Evolutionary conservation across 2,113 vertebrate species (phyloP), one percentile per base, ranked within the genome.

Genomic region (Urocynchramus pylzowi): DNA sequence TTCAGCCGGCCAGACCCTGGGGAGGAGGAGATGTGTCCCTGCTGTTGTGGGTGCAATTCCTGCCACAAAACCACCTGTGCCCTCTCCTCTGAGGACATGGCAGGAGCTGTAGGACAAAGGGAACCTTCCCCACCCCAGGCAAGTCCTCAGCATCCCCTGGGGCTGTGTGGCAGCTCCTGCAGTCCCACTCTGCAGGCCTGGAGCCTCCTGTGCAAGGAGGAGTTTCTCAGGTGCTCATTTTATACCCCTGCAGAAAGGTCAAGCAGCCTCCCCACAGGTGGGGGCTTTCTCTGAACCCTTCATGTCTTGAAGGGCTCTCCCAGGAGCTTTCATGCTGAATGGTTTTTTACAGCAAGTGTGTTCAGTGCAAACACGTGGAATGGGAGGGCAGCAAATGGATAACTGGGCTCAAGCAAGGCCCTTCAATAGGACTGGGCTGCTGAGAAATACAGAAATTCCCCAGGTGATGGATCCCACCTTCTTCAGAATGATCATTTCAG

Each of bases 1-100:
- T 99, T 98, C 60, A 99, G 98, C 60, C 97, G 98, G 61, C 99
- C 97, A 76, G 97, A 95, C 52, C 68, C 98, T 98, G 89, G 12
- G 37, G 39, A 84, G 80, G 61, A 84, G n/a, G 47, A 86, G 16
- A 47, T 0, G 2, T 3, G 30, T 31, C 82, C 3, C 0, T 13
- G 26, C 3, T 30, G 16, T 59, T 76, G 23, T 0, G 6, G 33
- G 6, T 17, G 47, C 16, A 26, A 3, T 30, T 37, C 31, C 53
- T 54, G 53, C 19, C 31, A 54, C 41, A 50, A 71, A 16, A 44
- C 50, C 59, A 9, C 49, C 0, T 0, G 4, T 2, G 11, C 17
- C n/a, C 2, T 0, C 42, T 56, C 33, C 52, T 53, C 59, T 26
- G 1, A 1, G 23, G 52, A n/a, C 33, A 9, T 0, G 2, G 67